phyloP scores from a whole-genome alignment of 1,140 invertebrate genomes.

The Neoseiulus cucumeris region DNA sequence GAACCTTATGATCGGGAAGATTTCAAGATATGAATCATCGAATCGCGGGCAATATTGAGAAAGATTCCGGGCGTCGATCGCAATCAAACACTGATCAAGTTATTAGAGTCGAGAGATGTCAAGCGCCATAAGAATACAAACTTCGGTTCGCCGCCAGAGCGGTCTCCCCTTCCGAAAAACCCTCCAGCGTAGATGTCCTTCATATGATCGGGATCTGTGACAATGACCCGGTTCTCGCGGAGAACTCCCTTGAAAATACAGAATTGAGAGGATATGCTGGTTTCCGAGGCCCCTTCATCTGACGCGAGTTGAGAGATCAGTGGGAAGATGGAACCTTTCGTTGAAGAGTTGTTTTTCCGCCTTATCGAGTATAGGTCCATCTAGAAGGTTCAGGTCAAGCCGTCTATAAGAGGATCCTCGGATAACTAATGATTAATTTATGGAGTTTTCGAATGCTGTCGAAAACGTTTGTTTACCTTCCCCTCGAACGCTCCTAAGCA shows the following conservation, averaged over 20 bases:
- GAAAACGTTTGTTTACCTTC: too few species aligned
- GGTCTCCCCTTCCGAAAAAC: not conserved
- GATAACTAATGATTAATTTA: too few species aligned
- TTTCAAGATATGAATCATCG: too few species aligned
- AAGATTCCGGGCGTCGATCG: too few species aligned
- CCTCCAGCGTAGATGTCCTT: slow-evolving; percentile 1
- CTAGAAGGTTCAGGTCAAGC: not conserved
- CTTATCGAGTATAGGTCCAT: slow-evolving; percentile 3
- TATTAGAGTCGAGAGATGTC: too few species aligned
- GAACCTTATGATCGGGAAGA: too few species aligned
- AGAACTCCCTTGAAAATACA: not conserved
- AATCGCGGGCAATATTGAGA: too few species aligned
- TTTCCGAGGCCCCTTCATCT: not conserved
- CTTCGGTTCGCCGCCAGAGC: not conserved
- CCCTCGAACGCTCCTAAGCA: too few species aligned
- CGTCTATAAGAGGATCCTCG: too few species aligned
- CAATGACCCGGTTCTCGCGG: not conserved
- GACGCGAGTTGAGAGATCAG: not conserved
- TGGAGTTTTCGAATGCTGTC: too few species aligned
- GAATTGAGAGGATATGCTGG: not conserved
- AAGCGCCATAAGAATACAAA: too few species aligned
- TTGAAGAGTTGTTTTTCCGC: not conserved
- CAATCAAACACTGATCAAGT: too few species aligned
- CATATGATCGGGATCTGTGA: not conserved
- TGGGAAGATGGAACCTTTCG: not conserved